Conservation (phyloP, 2,113 vertebrate genomes). For the Dipodomys ordii region DNA sequence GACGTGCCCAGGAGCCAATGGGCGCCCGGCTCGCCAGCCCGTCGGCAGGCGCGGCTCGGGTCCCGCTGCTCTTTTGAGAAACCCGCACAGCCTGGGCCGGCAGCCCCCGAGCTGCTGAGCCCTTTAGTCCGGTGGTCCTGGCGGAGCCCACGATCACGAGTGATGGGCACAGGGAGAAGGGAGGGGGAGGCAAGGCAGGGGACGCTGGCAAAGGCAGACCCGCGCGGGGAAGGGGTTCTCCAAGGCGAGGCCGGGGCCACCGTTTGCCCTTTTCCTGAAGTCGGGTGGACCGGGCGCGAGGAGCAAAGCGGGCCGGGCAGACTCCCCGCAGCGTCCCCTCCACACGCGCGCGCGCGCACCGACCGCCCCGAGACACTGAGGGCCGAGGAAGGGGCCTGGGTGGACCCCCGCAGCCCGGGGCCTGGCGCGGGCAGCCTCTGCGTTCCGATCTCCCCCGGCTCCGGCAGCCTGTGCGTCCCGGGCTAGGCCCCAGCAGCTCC, state of each 20-base stretch:
- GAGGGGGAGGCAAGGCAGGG: background rate
- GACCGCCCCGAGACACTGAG: background rate
- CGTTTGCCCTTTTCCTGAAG: background rate
- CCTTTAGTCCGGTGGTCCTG: background rate
- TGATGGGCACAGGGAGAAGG: background rate
- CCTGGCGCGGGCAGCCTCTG: background rate
- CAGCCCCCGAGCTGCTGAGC: background rate
- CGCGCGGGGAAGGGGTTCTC: background rate
- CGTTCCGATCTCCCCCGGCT: background rate
- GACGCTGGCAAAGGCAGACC: background rate
- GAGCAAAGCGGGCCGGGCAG: background rate
- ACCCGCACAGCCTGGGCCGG: background rate
- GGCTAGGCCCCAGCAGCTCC: background rate
- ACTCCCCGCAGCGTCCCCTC: background rate
- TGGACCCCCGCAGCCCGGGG: background rate
- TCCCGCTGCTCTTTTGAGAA: conserved; percentile 80
- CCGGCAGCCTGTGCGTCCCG: background rate
- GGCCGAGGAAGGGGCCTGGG: background rate
- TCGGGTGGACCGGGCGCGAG: background rate
- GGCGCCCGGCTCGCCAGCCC: conserved; percentile 83
- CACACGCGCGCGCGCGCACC: background rate
- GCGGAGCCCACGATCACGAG: conserved; percentile 50
- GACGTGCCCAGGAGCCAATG: conserved; percentile 90
- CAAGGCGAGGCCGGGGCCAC: background rate
- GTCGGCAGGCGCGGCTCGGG: conserved; percentile 77